A percentile compares a stretch with the other conserved stretches of the same genome.
These are phyloP conservation scores for Amphimedon queenslandica DNA, from an alignment of 37 sponge, comb jelly and placozoan genomes.

Conservation along the genomic window DNA sequence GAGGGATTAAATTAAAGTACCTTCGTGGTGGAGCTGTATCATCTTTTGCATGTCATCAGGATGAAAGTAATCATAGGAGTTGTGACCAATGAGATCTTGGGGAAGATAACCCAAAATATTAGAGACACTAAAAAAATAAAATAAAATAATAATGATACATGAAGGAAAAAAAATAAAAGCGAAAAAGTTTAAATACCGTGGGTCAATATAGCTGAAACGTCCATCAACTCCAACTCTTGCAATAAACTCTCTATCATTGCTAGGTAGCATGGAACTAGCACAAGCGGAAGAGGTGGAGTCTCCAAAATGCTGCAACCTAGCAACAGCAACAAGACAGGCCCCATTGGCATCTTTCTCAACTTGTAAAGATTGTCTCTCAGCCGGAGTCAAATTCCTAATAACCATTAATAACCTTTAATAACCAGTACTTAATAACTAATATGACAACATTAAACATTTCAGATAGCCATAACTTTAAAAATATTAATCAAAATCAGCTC, in stretches of 20 bases:
- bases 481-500: too few relatives aligned
- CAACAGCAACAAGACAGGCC: constrained; percentile 69
- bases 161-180: too few relatives aligned
- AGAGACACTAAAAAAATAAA: constrained; percentile 56
- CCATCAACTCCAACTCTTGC: constrained; percentile 72
- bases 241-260: constrained; percentile 72
- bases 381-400: constrained; percentile 46
- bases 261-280: background rate
- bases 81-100: constrained; percentile 85
- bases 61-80: constrained; percentile 92
- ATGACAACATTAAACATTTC: too few relatives aligned
- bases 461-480: too few relatives aligned
- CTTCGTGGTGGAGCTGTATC: constrained; percentile 73
- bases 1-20: constrained; percentile 17
- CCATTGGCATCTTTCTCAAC: constrained; percentile 46
- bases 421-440: too few relatives aligned
- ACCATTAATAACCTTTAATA: background rate
- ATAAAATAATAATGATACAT: too few relatives aligned
- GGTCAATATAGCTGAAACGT: constrained; percentile 74
- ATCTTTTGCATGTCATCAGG: constrained; percentile 87
- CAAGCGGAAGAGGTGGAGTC: background rate
- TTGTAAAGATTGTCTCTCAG: constrained; percentile 44
- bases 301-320: constrained; percentile 65
- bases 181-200: too few relatives aligned
- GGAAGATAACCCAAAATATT: constrained; percentile 92